These are phyloP conservation scores for human DNA, from an alignment of 2,113 vertebrate genomes.

Conservation along the genomic window DNA sequence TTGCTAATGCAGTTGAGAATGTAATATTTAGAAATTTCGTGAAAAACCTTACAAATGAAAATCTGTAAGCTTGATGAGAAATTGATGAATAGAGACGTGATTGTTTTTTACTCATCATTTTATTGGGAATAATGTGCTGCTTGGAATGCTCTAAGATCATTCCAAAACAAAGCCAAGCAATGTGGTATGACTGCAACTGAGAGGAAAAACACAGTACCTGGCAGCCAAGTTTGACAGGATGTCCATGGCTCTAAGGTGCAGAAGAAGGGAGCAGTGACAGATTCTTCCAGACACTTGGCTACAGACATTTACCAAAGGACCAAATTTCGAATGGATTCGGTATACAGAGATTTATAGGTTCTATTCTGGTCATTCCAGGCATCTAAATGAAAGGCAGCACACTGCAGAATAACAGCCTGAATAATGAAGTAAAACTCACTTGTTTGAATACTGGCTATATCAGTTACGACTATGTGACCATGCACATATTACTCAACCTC, in stretches of 20 bases:
- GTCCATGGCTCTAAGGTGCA: not conserved
- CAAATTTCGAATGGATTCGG: not conserved
- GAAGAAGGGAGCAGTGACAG: not conserved
- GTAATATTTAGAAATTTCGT: slow-evolving; percentile 44
- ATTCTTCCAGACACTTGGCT: not conserved
- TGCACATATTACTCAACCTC: not conserved
- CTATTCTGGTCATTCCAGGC: not conserved
- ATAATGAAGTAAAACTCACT: not conserved
- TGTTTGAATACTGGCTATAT: not conserved
- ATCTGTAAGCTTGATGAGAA: slow-evolving; percentile 42
- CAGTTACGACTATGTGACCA: not conserved
- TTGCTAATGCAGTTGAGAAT: not conserved
- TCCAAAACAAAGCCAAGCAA: not conserved
- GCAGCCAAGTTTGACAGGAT: not conserved
- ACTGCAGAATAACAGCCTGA: not conserved
- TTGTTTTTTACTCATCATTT: slow-evolving; percentile 23
- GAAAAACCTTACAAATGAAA: slow-evolving; percentile 49
- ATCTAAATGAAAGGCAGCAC: not conserved
- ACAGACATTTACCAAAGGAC: not conserved
- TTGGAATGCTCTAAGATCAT: not conserved
- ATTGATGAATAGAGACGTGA: not conserved
- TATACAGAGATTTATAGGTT: slow-evolving; percentile 11
- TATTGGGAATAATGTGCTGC: slow-evolving; percentile 9
- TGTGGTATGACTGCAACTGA: not conserved
- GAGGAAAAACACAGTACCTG: not conserved